Evolutionary conservation across 1,140 invertebrate species (phyloP).

Genomic region (Drosophila pectinifera): DNA sequence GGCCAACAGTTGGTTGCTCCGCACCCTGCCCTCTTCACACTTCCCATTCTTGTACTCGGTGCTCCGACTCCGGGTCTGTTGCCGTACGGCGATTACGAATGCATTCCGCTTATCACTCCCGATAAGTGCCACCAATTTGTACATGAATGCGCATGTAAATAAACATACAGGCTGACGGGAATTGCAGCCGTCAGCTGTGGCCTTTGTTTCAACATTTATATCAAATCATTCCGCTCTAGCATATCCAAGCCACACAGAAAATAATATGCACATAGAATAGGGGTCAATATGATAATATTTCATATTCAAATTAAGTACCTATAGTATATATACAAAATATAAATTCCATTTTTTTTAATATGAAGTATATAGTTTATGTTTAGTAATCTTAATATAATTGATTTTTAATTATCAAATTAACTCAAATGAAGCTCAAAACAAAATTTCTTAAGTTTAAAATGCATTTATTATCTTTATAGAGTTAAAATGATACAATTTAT

Average conservation of each 20-base stretch:
- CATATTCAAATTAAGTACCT: background rate
- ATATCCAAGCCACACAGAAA: background rate
- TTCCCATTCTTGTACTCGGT: background rate
- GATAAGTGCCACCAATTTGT: constrained; percentile 50
- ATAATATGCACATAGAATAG: background rate
- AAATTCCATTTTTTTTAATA: too few relatives aligned
- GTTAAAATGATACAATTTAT: too few relatives aligned
- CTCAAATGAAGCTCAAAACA: too few relatives aligned
- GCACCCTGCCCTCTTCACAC: constrained; percentile 3
- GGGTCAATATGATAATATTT: too few relatives aligned
- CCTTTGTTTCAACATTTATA: constrained; percentile 61
- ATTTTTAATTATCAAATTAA: too few relatives aligned
- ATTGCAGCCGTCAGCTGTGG: constrained; percentile 46
- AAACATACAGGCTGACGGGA: constrained; percentile 1
- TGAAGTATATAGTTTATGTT: too few relatives aligned
- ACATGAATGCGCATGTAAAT: constrained; percentile 16
- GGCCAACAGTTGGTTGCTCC: constrained; percentile 34
- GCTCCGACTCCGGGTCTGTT: constrained; percentile 11
- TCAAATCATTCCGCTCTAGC: constrained; percentile 13
- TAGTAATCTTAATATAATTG: too few relatives aligned
- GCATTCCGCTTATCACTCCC: constrained; percentile 55
- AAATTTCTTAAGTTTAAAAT: too few relatives aligned
- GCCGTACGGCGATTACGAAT: constrained; percentile 41
- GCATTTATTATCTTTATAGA: too few relatives aligned
- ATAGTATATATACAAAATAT: too few relatives aligned